Evolutionary conservation across 2,113 vertebrate species (phyloP), one percentile per base, ranked within the genome.

Genomic region (Gadus macrocephalus): DNA sequence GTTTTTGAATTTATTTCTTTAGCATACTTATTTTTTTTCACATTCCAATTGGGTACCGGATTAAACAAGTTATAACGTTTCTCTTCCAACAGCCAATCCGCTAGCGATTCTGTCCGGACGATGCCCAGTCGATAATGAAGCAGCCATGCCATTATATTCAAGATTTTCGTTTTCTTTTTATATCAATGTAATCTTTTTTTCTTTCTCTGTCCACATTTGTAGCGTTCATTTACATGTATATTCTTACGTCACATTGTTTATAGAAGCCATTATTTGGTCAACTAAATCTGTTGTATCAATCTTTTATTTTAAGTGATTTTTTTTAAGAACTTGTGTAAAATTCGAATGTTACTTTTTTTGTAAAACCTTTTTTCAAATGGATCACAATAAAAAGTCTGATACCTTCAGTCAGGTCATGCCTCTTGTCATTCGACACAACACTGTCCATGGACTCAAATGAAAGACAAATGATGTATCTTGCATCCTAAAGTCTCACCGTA

Each of bases 311-410:
- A 95, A 96, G 93, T 96, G 93, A 95, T 95, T 96, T 91, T 94
- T 66, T 58, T 42, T 11, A 88, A 75, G 87, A 96, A 93, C 94
- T 92, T 94, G 91, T 98, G 95, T 95, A 95, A 94, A 95, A 95
- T 96, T 95, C 95, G 93, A 87, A 96, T 96, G 94, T 95, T 97
- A 96, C 94, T 93, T 98, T 95, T 98, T 95, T 98, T 96, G 95
- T 97, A 97, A 95, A 95, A 94, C 89, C 93, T 93, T 94, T 94
- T 96, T 97, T 96, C 93, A 90, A 95, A 96, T 95, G 95, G 93
- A 96, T 93, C 93, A 95, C 93, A 96, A 96, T 93, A 91, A 92
- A 92, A 92, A 92, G 78, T 89, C 83, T 82, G 81, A 90, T 89
- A 91, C 76, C 81, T 91, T 90, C 78, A 78, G 69, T 68, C 42